Percentiles rank a stretch among this genome's conserved stretches.
These are phyloP conservation scores for Tragelaphus eurycerus DNA, from an alignment of 2,797 vertebrate species.

Conservation along the genomic window DNA sequence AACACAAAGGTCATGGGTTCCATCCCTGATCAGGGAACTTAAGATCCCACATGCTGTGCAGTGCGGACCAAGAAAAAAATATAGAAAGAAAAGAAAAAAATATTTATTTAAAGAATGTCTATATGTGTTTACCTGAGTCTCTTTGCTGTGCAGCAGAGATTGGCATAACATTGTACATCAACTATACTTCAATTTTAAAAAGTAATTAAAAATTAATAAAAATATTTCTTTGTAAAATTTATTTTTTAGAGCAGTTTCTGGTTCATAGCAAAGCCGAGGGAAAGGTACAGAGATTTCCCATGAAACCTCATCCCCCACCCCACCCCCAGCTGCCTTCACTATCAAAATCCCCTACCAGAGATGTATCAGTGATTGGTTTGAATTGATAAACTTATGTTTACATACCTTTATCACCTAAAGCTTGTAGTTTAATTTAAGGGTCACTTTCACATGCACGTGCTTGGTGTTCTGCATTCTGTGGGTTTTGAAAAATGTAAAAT, in stretches of 20 bases:
- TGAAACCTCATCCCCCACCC: accelerated
- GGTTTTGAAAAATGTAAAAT: background rate
- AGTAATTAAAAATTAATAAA: background rate
- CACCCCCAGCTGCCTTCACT: background rate
- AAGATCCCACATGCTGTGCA: background rate
- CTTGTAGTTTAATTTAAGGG: background rate
- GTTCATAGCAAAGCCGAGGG: background rate
- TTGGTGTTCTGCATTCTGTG: background rate
- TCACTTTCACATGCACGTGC: background rate
- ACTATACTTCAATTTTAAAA: background rate
- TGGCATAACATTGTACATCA: background rate
- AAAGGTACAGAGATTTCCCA: background rate
- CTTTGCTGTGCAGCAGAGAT: background rate
- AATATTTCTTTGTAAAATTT: background rate
- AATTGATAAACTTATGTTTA: background rate
- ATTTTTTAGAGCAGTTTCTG: background rate
- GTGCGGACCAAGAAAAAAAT: background rate
- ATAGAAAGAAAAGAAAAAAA: background rate
- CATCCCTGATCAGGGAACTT: background rate
- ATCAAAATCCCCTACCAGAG: background rate
- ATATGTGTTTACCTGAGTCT: background rate
- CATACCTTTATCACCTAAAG: background rate
- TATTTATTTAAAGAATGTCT: background rate
- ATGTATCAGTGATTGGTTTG: background rate
- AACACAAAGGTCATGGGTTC: background rate